phyloP scores from a whole-genome alignment of 2,888 invertebrate genomes.

The Cantharis rufa region DNA sequence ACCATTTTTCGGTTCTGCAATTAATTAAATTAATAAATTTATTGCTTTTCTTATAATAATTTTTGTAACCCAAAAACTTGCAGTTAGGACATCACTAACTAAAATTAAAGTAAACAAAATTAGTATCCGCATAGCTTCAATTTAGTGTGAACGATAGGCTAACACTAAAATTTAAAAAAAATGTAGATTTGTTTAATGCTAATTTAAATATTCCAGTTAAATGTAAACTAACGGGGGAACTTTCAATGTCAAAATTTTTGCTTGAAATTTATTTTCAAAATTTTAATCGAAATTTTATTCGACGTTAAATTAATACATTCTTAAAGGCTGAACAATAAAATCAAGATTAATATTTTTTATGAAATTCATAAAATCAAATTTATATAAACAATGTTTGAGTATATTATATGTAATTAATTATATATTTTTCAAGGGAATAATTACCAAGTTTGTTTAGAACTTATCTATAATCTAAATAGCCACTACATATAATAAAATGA shows the following conservation, averaged over 20 bases:
- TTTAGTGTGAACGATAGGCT: neutral
- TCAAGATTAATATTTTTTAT: no score
- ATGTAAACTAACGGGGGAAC: neutral
- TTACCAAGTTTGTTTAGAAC: neutral
- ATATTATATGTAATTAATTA: neutral
- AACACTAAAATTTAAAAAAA: neutral
- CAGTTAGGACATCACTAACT: neutral
- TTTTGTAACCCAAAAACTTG: neutral
- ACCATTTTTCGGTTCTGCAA: neutral
- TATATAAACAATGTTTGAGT: no score
- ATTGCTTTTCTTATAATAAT: neutral
- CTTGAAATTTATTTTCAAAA: no score
- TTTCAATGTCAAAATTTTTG: neutral
- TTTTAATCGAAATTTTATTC: no score
- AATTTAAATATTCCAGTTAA: no score
- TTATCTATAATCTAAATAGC: neutral
- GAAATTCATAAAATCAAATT: no score
- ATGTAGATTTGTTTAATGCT: neutral
- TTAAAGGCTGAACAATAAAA: no score
- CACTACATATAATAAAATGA: no score
- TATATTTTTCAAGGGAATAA: neutral
- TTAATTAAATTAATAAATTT: neutral
- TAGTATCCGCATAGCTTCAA: neutral
- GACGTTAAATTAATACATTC: no score
- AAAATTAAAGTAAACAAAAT: neutral